Conservation (phyloP, 2,888 invertebrate genomes). For the Zele albiditarsus region DNA sequence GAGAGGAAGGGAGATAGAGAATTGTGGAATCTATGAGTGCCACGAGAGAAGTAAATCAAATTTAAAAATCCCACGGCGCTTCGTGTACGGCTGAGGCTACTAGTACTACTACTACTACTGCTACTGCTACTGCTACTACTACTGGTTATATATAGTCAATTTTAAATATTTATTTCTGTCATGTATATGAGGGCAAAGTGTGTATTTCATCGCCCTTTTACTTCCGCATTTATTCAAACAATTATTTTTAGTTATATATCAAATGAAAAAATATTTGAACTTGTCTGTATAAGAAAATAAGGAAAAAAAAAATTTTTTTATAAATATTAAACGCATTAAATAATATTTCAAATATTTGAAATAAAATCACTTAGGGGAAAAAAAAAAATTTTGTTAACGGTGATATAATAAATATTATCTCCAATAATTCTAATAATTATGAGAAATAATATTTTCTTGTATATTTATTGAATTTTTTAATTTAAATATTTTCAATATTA, state of each 20-base stretch:
- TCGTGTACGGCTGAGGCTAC: constrained; percentile 44
- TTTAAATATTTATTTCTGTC: constrained; percentile 17
- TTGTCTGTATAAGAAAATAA: not conserved
- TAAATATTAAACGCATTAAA: no score
- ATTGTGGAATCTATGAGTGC: constrained; percentile 64
- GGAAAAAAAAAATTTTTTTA: not conserved
- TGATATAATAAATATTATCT: no score
- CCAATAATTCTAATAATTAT: no score
- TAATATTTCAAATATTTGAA: no score
- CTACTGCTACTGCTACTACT: constrained; percentile 41
- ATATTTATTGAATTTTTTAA: no score
- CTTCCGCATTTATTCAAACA: constrained; percentile 2
- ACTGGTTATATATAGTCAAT: constrained; percentile 33
- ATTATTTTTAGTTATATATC: constrained; percentile 7
- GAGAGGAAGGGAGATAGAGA: constrained; percentile 30
- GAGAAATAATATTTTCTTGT: no score
- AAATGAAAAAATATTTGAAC: not conserved
- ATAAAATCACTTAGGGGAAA: no score
- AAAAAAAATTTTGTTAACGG: no score
- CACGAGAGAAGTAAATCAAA: constrained; percentile 71
- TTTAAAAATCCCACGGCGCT: constrained; percentile 66
- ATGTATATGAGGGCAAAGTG: not conserved
- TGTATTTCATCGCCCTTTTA: constrained; percentile 15
- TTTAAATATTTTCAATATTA: no score
- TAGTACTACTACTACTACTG: constrained; percentile 41